These are phyloP conservation scores for Zingel zingel DNA, from an alignment of 2,113 vertebrate species.

Conservation along the genomic window DNA sequence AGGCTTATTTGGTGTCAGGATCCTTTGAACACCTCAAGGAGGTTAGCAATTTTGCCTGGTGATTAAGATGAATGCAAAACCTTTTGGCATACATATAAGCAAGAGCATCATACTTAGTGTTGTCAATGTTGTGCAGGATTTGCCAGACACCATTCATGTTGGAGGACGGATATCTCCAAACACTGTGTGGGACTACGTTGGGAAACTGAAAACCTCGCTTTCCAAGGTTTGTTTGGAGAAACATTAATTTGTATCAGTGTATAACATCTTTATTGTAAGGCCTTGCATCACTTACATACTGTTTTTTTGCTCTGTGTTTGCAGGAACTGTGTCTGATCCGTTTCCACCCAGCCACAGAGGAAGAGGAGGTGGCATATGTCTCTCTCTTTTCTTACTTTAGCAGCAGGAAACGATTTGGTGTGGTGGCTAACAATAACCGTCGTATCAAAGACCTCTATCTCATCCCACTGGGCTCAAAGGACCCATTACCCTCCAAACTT, in stretches of 20 bases:
- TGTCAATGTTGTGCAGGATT: slow-evolving; percentile 87
- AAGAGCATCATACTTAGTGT: background rate
- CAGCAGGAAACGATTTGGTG: slow-evolving; percentile 96
- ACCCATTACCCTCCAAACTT: slow-evolving; percentile 96
- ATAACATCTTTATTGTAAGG: background rate
- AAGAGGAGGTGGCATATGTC: slow-evolving; percentile 97
- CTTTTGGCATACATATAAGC: background rate
- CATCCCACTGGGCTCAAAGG: slow-evolving; percentile 95
- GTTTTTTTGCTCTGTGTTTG: slow-evolving; percentile 23
- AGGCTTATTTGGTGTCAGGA: slow-evolving; percentile 96
- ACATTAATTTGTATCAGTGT: background rate
- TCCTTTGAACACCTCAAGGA: slow-evolving; percentile 96
- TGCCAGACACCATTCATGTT: slow-evolving; percentile 97
- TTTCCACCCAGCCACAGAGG: slow-evolving; percentile 97
- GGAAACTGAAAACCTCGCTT: slow-evolving; percentile 96
- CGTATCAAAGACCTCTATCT: slow-evolving; percentile 99
- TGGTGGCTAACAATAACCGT: slow-evolving; percentile 97
- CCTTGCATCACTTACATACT: background rate
- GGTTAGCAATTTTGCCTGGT: slow-evolving; percentile 81
- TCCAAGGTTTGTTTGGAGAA: slow-evolving; percentile 90
- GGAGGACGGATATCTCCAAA: slow-evolving; percentile 95
- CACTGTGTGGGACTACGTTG: slow-evolving; percentile 99
- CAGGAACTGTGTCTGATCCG: slow-evolving; percentile 98
- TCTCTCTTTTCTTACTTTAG: slow-evolving; percentile 99
- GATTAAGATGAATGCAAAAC: background rate